Evolutionary conservation across 1,140 invertebrate species (phyloP), one percentile per base, ranked within the genome.

Genomic region (Panulirus ornatus): DNA sequence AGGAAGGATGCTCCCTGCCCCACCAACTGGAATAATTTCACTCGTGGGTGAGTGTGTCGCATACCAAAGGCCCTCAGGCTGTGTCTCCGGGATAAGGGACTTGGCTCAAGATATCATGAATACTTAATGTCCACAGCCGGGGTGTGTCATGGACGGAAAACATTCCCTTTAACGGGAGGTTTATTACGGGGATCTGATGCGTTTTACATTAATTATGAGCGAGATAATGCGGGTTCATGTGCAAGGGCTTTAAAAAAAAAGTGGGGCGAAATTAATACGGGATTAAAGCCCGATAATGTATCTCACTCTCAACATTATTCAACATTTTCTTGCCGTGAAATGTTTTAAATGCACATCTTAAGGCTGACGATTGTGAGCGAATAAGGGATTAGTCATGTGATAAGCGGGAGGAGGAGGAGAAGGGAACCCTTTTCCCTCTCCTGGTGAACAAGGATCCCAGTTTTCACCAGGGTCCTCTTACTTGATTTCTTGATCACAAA

Each of bases 1-100:
- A 1, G 22, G 22, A 9, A 47, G 40, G 44, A 71, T 27, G 70
- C 36, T 71, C 36, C 30, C 30, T 16, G 70, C n/a, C 22, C 30
- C 36, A 14, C 36, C 70, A 38, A 27, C 36, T 71, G 27, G 70
- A 71, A 71, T 71, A 22, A 71, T 71, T 71, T 71, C 70, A 71
- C n/a, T 71, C 70, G 70, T 30, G n/a, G 70, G 36, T 30, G 70
- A 38, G 27, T 38, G 30, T 38, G 27, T 71, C 36, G 70, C 70
- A 71, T 71, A 71, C 70, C 30, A 16, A 19, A 40, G n/a, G 22
- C 36, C n/a, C 38, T 42, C n/a, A n/a, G 34, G 11, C 75, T 40
- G 14, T 47, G 36, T 47, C 40, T 47, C 76, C 44, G 2, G 8
- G 19, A n/a, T 14, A 19, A 1, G 1, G 6, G 22, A 1, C 27